These are phyloP conservation scores for Phoxinus dragarum DNA, from an alignment of 2,797 vertebrate species.

Conservation along the genomic window DNA sequence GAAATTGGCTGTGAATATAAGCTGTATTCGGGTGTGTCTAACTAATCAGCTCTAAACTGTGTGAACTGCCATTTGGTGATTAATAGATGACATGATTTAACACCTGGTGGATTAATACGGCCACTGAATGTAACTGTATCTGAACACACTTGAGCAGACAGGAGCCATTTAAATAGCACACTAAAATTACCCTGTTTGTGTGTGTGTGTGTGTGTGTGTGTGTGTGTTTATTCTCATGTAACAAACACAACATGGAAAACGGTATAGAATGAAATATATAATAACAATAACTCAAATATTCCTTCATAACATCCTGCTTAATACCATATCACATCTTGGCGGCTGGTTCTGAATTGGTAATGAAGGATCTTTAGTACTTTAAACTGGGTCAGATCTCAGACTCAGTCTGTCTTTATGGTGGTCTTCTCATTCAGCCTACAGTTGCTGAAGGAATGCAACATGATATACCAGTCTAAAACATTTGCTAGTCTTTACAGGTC, in stretches of 20 bases:
- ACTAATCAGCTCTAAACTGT: constrained; percentile 56
- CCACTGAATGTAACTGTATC: constrained; percentile 79
- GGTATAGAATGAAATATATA: background rate
- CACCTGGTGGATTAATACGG: constrained; percentile 74
- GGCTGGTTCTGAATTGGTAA: background rate
- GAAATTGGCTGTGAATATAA: background rate
- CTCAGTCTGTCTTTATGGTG: constrained; percentile 26
- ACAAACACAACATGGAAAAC: background rate
- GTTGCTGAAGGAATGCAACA: constrained; percentile 54
- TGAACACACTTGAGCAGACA: constrained; percentile 73
- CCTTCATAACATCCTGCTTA: background rate
- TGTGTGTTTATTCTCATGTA: background rate
- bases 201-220: constrained; percentile 30
- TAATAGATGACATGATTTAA: constrained; percentile 72
- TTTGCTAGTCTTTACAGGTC: constrained; percentile 36
- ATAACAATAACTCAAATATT: constrained; percentile 10
- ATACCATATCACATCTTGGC: background rate
- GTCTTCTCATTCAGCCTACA: constrained; percentile 48
- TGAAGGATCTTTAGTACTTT: background rate
- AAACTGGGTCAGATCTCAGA: constrained; percentile 40
- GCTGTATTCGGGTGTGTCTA: constrained; percentile 40
- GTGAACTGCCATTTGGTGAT: constrained; percentile 59
- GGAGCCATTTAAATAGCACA: constrained; percentile 70
- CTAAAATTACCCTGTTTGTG: constrained; percentile 83
- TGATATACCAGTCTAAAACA: constrained; percentile 50